phyloP scores from a whole-genome alignment of 2,888 invertebrate genomes.

The Elgonia sp. region DNA sequence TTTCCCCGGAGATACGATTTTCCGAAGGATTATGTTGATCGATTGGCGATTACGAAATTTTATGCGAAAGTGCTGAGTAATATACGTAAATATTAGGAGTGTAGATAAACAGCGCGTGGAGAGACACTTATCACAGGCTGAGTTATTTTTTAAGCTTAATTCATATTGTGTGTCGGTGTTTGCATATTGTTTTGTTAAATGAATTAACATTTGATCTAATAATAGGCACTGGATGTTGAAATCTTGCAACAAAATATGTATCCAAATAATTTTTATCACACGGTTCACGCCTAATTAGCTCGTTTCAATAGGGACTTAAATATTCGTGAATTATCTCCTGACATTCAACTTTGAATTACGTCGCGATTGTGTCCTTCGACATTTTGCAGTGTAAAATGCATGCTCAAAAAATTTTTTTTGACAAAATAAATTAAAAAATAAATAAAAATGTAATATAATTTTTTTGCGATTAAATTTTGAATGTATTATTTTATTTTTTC shows the following conservation, averaged over 20 bases:
- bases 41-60: constrained; percentile 13
- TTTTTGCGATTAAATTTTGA: no score
- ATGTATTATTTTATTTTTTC: no score
- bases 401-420: no score
- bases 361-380: not conserved
- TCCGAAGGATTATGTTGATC: not conserved
- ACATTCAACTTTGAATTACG: not conserved
- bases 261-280: constrained; percentile 45
- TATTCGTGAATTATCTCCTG: constrained; percentile 29
- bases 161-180: constrained; percentile 24
- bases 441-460: no score
- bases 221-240: constrained; percentile 38
- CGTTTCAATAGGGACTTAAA: constrained; percentile 17
- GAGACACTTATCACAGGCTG: constrained; percentile 33
- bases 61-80: constrained; percentile 19
- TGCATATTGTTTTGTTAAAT: constrained; percentile 52
- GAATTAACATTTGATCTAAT: constrained; percentile 53
- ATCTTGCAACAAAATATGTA: constrained; percentile 57
- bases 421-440: no score
- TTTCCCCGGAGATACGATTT: not conserved
- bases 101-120: constrained; percentile 50
- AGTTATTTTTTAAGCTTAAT: constrained; percentile 24
- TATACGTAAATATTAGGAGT: constrained; percentile 22
- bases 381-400: not conserved
- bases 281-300: constrained; percentile 48